These are phyloP conservation scores for Picathartes gymnocephalus DNA, from an alignment of 2,113 vertebrate genomes.

Conservation along the genomic window DNA sequence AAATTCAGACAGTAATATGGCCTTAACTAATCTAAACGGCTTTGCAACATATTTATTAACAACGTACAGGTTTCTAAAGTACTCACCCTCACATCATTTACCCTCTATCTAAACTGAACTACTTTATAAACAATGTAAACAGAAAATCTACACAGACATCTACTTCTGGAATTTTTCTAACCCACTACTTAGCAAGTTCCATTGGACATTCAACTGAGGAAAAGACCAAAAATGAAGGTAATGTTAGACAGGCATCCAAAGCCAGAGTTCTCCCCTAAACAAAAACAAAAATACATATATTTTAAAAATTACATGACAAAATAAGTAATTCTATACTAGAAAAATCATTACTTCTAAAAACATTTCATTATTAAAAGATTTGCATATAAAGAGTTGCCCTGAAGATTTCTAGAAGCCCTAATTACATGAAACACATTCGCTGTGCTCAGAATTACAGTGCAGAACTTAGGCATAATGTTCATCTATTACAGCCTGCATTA, in stretches of 20 bases:
- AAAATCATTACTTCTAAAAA: not conserved
- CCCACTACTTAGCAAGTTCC: not conserved
- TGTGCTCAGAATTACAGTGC: not conserved
- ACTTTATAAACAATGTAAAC: not conserved
- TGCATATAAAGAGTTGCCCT: not conserved
- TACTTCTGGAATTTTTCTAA: not conserved
- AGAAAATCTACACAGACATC: not conserved
- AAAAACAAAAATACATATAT: not conserved
- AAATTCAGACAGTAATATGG: not conserved
- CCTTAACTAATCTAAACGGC: not conserved
- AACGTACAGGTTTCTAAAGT: not conserved
- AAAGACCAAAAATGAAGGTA: not conserved
- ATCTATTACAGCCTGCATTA: not conserved
- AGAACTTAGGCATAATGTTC: not conserved
- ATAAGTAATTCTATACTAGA: not conserved
- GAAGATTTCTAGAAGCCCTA: not conserved
- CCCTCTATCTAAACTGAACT: not conserved
- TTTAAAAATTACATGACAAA: not conserved
- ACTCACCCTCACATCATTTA: not conserved
- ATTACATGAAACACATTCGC: not conserved
- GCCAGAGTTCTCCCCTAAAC: not conserved
- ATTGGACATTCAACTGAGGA: not conserved
- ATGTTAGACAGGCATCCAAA: not conserved
- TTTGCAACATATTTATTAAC: not conserved
- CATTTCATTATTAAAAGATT: not conserved